Evolutionary conservation across 2,888 invertebrate species (phyloP), one percentile per base, ranked within the genome.

Genomic region (Synergus itoensis): DNA sequence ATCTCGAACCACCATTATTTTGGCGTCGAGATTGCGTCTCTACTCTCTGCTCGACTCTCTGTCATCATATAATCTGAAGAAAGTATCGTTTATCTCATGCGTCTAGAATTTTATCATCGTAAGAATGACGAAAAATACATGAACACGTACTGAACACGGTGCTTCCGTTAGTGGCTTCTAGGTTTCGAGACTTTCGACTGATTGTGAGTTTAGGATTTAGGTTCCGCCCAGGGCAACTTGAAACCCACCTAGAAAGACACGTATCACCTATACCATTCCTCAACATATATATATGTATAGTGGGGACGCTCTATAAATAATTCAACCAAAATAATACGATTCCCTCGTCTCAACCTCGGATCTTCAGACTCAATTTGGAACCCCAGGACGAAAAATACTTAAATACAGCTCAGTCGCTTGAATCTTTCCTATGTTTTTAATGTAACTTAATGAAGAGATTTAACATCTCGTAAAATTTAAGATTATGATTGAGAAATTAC

Each of bases 271-370:
- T 67, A 77, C 76, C 79, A 65, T 79, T 77, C 80, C 76, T 60
- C 12, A 67, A 67, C 21, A 41, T 21, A 40, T 36, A 12, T 53
- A 40, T 36, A 67, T 67, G 73, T 53, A n/a, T 28, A 73, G 48
- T 53, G 69, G 81, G 79, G 81, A 84, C 80, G 83, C 84, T 89
- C 90, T 89, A 91, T 91, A 91, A 91, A 91, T 91, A 91, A 91
- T 91, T 91, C 91, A 90, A 88, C 86, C 84, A 87, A 90, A 90
- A 91, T 89, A 89, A 89, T 88, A 89, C 83, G 84, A 86, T 86
- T 81, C 82, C 78, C 82, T 81, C 73, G 82, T 76, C 69, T 67
- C 76, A 80, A 77, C 80, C 79, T 65, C 73, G 78, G 83, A 81
- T 82, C 79, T 83, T 77, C 73, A 63, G 78, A 80, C 81, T 80